These are phyloP conservation scores for Geophilus truncorum DNA, from an alignment of 2,888 invertebrate species.

Conservation along the genomic window DNA sequence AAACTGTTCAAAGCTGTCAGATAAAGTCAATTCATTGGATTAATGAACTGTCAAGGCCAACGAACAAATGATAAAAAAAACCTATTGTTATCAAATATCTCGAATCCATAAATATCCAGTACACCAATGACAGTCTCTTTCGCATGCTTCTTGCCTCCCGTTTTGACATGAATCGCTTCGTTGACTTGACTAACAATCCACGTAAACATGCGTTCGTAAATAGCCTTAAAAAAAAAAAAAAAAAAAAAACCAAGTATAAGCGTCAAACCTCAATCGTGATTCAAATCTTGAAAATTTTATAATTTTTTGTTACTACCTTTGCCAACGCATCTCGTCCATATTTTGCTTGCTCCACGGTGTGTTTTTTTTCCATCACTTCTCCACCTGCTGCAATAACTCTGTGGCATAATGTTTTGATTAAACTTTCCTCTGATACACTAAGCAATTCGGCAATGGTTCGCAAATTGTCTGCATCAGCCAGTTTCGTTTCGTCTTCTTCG, in stretches of 20 bases:
- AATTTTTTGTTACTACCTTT: conserved; percentile 65
- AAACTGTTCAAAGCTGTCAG: conserved; percentile 77
- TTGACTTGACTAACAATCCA: conserved; percentile 93
- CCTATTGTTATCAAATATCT: conserved; percentile 94
- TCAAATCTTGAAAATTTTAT: no score
- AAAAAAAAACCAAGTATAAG: no score
- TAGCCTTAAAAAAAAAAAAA: conserved; percentile 60
- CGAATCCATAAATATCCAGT: conserved; percentile 97
- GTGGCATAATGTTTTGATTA: conserved; percentile 72
- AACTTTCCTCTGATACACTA: conserved; percentile 60
- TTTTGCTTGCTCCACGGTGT: conserved; percentile 75
- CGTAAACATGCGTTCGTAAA: conserved; percentile 88
- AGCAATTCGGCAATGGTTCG: conserved; percentile 57
- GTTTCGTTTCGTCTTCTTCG: conserved; percentile 56
- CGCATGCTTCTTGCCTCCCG: conserved; percentile 52
- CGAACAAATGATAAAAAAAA: conserved; percentile 46
- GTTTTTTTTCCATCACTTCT: conserved; percentile 83
- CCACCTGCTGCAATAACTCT: conserved; percentile 90
- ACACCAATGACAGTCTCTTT: conserved; percentile 85
- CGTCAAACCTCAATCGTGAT: no score
- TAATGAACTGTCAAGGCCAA: not conserved
- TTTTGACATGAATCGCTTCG: conserved; percentile 70
- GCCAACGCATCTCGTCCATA: conserved; percentile 88
- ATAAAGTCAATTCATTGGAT: not conserved
- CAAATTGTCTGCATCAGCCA: conserved; percentile 55